A percentile compares a stretch with the other conserved stretches of the same genome.
Conservation (phyloP, 2,888 invertebrate species). For the Slavum lentiscoides region DNA sequence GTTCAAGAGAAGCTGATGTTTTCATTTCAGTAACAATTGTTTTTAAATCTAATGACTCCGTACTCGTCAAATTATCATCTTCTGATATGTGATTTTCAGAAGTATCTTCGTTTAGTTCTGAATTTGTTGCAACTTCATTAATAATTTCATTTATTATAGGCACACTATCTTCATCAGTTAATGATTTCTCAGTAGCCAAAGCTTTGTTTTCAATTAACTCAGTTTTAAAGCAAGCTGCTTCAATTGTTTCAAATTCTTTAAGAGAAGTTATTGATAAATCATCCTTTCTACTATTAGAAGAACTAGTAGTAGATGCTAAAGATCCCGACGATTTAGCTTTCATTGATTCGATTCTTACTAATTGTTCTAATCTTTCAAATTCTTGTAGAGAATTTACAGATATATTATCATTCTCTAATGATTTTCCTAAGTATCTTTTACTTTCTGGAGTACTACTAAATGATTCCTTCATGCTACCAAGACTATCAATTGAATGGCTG, state of each 20-base stretch:
- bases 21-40: constrained; percentile 54
- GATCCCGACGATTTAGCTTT: constrained; percentile 72
- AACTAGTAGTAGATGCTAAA: constrained; percentile 84
- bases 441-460: constrained; percentile 90
- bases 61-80: constrained; percentile 61
- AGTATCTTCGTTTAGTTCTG: constrained; percentile 65
- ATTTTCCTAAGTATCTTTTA: constrained; percentile 78
- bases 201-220: constrained; percentile 80
- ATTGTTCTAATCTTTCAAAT: constrained; percentile 87
- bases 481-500: constrained; percentile 74
- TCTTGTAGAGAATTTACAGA: constrained; percentile 92
- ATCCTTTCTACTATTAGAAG: constrained; percentile 65
- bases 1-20: constrained; percentile 54
- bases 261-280: constrained; percentile 84
- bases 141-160: constrained; percentile 73
- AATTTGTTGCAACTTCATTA: constrained; percentile 69
- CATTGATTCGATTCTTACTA: constrained; percentile 76
- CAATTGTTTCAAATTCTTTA: constrained; percentile 90
- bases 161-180: constrained; percentile 66
- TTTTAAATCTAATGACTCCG: constrained; percentile 65
- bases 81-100: constrained; percentile 47
- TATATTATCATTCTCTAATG: constrained; percentile 87
- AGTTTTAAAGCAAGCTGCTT: constrained; percentile 83
- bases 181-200: constrained; percentile 73
- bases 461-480: constrained; percentile 79